phyloP scores from a whole-genome alignment of 1,140 invertebrate species.

The Diorhabda carinulata region DNA sequence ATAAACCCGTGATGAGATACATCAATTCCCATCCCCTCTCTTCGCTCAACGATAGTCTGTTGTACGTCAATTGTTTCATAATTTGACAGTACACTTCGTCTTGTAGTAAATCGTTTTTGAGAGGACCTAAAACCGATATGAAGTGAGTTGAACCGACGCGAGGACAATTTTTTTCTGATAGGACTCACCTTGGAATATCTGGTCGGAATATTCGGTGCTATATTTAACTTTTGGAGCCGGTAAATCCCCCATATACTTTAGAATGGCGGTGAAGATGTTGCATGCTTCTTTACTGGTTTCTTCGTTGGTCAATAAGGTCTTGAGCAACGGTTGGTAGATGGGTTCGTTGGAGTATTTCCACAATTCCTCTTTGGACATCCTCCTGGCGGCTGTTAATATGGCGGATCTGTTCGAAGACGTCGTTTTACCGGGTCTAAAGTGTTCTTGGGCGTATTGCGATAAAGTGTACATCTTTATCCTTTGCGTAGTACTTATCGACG shows the following conservation, averaged over 20 bases:
- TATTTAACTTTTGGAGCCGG: conserved; percentile 68
- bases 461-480: conserved; percentile 73
- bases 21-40: conserved; percentile 91
- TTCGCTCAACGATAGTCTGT: conserved; percentile 74
- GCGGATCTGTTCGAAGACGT: conserved; percentile 62
- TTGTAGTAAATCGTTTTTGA: conserved; percentile 73
- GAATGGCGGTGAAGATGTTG: conserved; percentile 54
- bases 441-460: conserved; percentile 74
- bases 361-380: conserved; percentile 60
- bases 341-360: conserved; percentile 83
- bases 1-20: conserved; percentile 85
- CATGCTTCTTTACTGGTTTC: conserved; percentile 68
- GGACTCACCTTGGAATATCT: conserved; percentile 70
- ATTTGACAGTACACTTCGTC: conserved; percentile 94
- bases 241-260: conserved; percentile 96
- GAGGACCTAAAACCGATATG: conserved; percentile 46
- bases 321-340: conserved; percentile 79
- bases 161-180: conserved; percentile 28
- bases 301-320: conserved; percentile 73
- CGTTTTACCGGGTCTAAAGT: conserved; percentile 62
- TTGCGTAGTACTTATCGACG: conserved; percentile 53
- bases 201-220: conserved; percentile 76
- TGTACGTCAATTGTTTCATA: conserved; percentile 90
- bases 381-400: conserved; percentile 59
- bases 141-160: neutral